A percentile compares a stretch with the other conserved stretches of the same genome.
phyloP scores from a whole-genome alignment of 1,140 invertebrate species.

The Lasioglossum albipes region DNA sequence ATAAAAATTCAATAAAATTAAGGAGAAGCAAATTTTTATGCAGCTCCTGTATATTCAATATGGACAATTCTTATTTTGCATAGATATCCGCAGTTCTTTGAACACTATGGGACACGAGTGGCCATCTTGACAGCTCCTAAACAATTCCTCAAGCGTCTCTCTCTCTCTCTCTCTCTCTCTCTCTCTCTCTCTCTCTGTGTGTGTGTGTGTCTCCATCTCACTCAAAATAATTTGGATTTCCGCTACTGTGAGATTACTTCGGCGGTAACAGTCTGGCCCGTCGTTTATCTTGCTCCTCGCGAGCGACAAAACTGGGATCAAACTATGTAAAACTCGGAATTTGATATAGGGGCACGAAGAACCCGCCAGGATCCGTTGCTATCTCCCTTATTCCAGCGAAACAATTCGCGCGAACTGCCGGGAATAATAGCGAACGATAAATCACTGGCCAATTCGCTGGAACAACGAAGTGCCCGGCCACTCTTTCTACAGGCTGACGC shows the following conservation, averaged over 20 bases:
- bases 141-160: not conserved
- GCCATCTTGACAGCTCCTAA: not conserved
- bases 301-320: not conserved
- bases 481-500: too few relatives aligned
- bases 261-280: not conserved
- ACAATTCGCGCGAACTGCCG: not conserved
- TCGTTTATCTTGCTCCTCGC: not conserved
- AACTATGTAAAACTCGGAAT: not conserved
- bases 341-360: not conserved
- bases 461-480: not conserved
- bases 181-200: too few relatives aligned
- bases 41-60: too few relatives aligned
- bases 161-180: too few relatives aligned
- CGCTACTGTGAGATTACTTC: constrained; percentile 8
- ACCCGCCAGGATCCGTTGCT: not conserved
- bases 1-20: too few relatives aligned
- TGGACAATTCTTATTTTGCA: too few relatives aligned
- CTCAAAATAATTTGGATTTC: not conserved
- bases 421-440: not conserved
- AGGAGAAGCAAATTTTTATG: too few relatives aligned
- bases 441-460: not conserved
- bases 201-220: not conserved
- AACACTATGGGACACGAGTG: too few relatives aligned
- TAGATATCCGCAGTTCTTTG: too few relatives aligned
- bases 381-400: not conserved